A percentile compares a stretch with the other conserved stretches of the same genome.
Evolutionary conservation across 2,797 vertebrate genomes (phyloP).

Genomic region (Pteropus rufus): DNA sequence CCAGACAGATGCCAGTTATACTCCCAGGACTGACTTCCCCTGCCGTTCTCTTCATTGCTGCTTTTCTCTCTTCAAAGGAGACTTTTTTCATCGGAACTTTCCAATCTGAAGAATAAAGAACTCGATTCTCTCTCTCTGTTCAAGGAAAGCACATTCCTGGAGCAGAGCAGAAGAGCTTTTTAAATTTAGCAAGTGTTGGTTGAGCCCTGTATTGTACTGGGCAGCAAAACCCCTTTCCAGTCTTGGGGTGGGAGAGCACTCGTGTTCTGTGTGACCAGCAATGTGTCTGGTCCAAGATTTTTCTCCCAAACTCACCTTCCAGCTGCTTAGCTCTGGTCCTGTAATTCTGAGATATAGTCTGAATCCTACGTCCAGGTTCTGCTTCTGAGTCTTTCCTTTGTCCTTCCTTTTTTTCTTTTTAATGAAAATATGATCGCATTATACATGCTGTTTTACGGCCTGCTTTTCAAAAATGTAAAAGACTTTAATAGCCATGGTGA

Average conservation of each 20-base stretch:
- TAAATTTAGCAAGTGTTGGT: neutral
- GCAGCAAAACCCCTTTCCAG: neutral
- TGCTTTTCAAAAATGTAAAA: neutral
- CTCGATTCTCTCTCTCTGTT: neutral
- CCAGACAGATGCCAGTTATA: neutral
- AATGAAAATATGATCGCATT: neutral
- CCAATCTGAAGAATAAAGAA: conserved; percentile 31
- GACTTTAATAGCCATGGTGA: neutral
- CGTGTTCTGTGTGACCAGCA: neutral
- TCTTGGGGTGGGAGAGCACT: neutral
- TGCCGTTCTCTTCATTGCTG: neutral
- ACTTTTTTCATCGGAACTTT: conserved; percentile 24
- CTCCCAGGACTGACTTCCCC: conserved; percentile 2
- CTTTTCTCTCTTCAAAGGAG: conserved; percentile 2
- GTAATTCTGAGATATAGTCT: neutral
- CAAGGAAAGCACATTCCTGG: neutral
- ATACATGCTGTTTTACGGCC: neutral
- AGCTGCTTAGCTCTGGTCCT: neutral
- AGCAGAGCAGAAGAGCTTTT: neutral
- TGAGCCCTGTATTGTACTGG: neutral
- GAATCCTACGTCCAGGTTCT: neutral
- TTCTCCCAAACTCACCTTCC: neutral
- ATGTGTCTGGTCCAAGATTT: neutral
- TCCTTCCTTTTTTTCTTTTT: neutral
- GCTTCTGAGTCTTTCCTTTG: neutral